phyloP scores from a whole-genome alignment of 2,888 invertebrate species.

The Pyrgus malvae region DNA sequence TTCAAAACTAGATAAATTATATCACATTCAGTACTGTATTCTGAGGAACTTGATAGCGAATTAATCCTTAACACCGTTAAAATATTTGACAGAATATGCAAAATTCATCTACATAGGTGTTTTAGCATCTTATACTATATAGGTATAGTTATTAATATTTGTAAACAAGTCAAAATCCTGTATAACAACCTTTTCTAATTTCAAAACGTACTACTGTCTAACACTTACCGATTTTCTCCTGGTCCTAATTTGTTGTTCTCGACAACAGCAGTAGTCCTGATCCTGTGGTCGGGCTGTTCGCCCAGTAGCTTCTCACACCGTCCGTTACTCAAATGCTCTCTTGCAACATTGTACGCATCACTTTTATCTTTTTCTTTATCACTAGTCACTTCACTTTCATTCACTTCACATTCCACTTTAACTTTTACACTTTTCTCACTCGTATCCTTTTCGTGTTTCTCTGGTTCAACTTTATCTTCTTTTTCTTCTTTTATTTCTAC shows the following conservation, averaged over 20 bases:
- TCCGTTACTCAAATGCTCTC: constrained; percentile 83
- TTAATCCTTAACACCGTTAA: no score
- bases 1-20: no score
- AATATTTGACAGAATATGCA: no score
- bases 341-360: constrained; percentile 68
- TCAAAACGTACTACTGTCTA: constrained; percentile 2
- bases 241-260: constrained; percentile 83
- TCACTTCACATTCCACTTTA: constrained; percentile 54
- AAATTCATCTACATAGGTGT: no score
- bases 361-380: constrained; percentile 72
- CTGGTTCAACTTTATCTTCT: constrained; percentile 55
- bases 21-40: no score
- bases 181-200: no score
- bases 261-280: constrained; percentile 82
- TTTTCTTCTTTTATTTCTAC: constrained; percentile 36
- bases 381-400: constrained; percentile 63
- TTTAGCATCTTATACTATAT: no score
- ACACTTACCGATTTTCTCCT: constrained; percentile 81
- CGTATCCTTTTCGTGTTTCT: constrained; percentile 68
- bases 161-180: no score
- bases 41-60: no score
- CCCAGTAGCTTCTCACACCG: constrained; percentile 88
- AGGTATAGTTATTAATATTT: no score
- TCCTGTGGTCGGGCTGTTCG: constrained; percentile 82
- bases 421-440: constrained; percentile 68